phyloP scores from a whole-genome alignment of 2,797 vertebrate genomes.

The Limosa lapponica region DNA sequence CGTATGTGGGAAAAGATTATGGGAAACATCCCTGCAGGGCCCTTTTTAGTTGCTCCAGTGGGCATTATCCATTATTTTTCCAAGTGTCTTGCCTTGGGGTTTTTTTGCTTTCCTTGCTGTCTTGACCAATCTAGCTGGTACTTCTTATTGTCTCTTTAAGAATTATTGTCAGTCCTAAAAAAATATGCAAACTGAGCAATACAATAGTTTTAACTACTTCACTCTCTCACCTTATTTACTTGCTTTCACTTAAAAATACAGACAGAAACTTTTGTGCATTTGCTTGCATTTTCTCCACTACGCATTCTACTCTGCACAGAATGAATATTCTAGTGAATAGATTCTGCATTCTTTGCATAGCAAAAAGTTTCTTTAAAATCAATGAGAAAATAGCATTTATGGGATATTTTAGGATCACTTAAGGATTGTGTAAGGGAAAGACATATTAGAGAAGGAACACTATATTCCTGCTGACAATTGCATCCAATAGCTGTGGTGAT shows the following conservation, averaged over 20 bases:
- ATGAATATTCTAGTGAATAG: not conserved
- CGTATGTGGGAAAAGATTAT: constrained; percentile 11
- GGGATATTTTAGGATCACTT: not conserved
- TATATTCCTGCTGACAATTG: not conserved
- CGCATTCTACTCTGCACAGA: not conserved
- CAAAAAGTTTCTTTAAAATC: not conserved
- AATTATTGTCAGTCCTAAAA: not conserved
- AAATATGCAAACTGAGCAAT: not conserved
- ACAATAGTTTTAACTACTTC: not conserved
- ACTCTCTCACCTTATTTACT: not conserved
- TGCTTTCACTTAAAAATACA: not conserved
- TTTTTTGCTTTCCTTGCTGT: not conserved
- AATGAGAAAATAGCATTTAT: not conserved
- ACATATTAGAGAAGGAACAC: not conserved
- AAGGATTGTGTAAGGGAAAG: not conserved
- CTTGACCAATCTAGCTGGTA: not conserved
- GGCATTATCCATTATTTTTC: constrained; percentile 26
- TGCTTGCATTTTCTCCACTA: not conserved
- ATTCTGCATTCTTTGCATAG: not conserved
- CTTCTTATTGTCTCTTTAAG: not conserved
- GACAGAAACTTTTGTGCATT: not conserved
- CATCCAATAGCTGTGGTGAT: not conserved
- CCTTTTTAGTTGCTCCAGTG: constrained; percentile 3
- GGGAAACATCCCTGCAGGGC: not conserved
- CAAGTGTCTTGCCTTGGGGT: not conserved